These are phyloP conservation scores for Megatriorchis doriae DNA, from an alignment of 2,113 vertebrate species.

Conservation along the genomic window DNA sequence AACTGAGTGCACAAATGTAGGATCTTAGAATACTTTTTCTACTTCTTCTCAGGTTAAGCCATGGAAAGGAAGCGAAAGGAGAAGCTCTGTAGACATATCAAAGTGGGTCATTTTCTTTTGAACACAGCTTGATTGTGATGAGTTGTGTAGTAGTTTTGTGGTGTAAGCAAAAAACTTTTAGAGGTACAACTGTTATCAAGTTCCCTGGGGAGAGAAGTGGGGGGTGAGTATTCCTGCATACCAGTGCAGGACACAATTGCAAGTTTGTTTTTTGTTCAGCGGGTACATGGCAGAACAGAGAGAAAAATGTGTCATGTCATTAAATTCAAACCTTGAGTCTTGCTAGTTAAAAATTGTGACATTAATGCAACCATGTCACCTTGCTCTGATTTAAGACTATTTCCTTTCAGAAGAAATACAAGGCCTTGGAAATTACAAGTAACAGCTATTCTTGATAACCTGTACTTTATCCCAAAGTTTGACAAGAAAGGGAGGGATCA, in stretches of 20 bases:
- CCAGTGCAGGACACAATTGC: not conserved
- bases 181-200: not conserved
- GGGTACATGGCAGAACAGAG: accelerated
- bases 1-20: not conserved
- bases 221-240: not conserved
- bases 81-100: not conserved
- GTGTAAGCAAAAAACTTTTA: not conserved
- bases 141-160: not conserved
- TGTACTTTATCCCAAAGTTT: not conserved
- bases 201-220: not conserved
- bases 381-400: not conserved
- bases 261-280: not conserved
- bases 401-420: not conserved
- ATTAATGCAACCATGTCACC: not conserved
- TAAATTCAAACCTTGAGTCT: not conserved
- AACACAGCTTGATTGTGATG: not conserved
- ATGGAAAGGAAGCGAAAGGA: not conserved
- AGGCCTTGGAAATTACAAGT: not conserved
- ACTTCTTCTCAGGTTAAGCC: not conserved
- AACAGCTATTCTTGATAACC: not conserved
- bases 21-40: not conserved
- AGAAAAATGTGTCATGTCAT: not conserved
- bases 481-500: not conserved
- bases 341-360: not conserved
- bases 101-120: not conserved